Percentiles rank a stretch among this genome's conserved stretches.
Conservation (phyloP, 2,888 invertebrate genomes). For the Lordiphosa fenestrarum region DNA sequence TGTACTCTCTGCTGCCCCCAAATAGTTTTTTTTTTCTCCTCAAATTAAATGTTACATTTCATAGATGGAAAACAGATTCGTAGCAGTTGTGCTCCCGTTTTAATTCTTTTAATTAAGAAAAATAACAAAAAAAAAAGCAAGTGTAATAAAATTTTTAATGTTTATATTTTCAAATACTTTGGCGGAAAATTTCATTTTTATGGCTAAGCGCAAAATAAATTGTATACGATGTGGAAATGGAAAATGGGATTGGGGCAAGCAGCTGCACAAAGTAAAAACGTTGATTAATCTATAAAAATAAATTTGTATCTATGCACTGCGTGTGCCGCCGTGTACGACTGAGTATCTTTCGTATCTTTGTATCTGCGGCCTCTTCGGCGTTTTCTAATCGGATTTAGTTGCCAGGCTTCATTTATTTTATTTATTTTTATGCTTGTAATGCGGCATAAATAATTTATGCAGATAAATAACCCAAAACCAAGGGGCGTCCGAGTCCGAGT, state of each 20-base stretch:
- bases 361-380: constrained; percentile 40
- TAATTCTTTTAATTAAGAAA: constrained; percentile 6
- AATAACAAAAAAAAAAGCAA: constrained; percentile 2
- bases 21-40: constrained; percentile 22
- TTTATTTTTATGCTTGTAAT: constrained; percentile 77
- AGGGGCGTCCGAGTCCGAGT: constrained; percentile 47
- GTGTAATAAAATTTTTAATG: constrained; percentile 30
- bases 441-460: constrained; percentile 78
- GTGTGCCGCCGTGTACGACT: too few species aligned
- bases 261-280: constrained; percentile 51
- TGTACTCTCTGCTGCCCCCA: constrained; percentile 19
- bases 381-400: constrained; percentile 75
- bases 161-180: constrained; percentile 53
- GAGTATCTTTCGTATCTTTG: background rate
- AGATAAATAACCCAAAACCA: constrained; percentile 69
- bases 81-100: background rate
- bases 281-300: constrained; percentile 75
- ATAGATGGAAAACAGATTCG: constrained; percentile 30
- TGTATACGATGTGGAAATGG: constrained; percentile 36
- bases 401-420: constrained; percentile 71
- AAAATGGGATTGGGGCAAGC: constrained; percentile 24
- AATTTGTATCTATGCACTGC: constrained; percentile 55
- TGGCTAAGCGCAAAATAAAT: constrained; percentile 63
- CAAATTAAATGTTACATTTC: constrained; percentile 25
- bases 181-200: constrained; percentile 50